Evolutionary conservation across 1,140 invertebrate genomes (phyloP).

Genomic region (Megalonaias nervosa): DNA sequence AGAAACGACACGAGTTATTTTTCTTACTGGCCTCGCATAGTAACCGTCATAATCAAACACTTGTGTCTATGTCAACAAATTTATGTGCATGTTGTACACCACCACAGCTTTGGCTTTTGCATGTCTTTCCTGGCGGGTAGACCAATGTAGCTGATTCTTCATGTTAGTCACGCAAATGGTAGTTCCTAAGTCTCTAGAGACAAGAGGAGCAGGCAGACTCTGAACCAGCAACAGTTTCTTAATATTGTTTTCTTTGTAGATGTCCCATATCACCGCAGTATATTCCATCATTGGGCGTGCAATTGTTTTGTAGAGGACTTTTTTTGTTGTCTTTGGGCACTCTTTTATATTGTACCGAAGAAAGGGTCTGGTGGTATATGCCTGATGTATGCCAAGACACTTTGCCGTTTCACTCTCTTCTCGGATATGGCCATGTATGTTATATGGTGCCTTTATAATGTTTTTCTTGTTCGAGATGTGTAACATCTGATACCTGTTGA

Average conservation of each 20-base stretch:
- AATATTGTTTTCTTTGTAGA: not conserved
- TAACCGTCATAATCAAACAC: too few species aligned
- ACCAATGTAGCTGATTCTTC: not conserved
- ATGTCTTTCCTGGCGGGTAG: not conserved
- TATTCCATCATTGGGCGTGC: constrained; percentile 6
- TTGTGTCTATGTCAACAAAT: not conserved
- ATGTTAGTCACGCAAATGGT: not conserved
- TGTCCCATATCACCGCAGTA: not conserved
- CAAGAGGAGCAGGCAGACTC: not conserved
- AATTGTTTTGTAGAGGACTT: constrained; percentile 1
- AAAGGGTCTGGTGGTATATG: constrained; percentile 5
- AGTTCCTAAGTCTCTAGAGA: not conserved
- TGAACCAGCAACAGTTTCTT: not conserved
- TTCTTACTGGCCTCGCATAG: too few species aligned
- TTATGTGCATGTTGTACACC: not conserved
- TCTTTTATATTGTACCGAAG: constrained; percentile 1
- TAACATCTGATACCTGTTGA: not conserved
- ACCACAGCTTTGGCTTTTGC: not conserved
- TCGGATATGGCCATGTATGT: not conserved
- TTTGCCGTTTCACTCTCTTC: constrained; percentile 4
- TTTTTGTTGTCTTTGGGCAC: not conserved
- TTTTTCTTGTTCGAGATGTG: not conserved
- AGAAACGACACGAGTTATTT: too few species aligned
- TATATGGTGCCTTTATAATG: not conserved
- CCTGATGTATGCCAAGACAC: constrained; percentile 5